Base-by-base conservation (phyloP, 1,140 invertebrate genomes). In the Hydropsyche tenuis region DNA sequence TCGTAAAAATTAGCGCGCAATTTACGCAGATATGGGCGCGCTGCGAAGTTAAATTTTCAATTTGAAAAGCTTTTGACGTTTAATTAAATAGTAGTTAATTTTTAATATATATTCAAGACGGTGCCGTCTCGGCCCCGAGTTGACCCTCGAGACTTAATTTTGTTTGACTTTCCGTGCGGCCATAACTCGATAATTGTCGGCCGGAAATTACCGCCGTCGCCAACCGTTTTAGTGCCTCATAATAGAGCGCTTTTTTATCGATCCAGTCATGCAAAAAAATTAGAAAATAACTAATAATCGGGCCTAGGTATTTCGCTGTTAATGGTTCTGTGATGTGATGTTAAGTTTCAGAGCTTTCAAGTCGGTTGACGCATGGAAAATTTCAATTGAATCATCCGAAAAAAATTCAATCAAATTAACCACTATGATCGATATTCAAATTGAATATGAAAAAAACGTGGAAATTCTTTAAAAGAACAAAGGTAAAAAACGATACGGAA, bases 141-240 rank as follows among this genome's bases (percentile, higher is more conserved):
- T 60, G 56, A 60, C 56, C 56, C 56, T 27, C 23, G 12, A 60
- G 56, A 23, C 20, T 60, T 60, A 60, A 60, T 60, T 60, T 60
- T 60, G 56, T 60, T 60, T 60, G 56, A 60, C 56, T 60, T 60
- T 60, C 56, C 56, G 56, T 60, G 56, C 56, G 56, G 23, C 56
- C 56, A 60, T 60, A 60, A 60, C 56, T 60, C 56, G 56, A 60
- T 60, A 60, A 60, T 60, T 60, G 56, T 60, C 56, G 56, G 14
- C 56, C 56, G 56, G 56, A 60, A 60, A 60, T 60, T 60, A 27
- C 56, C 22, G 56, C 56, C 56, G 56, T 60, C 56, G 56, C 20
- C 56, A 20, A 60, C 56, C 56, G 56, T 27, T 60, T 60, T 60
- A 60, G 18, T 12, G 22, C 56, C 23, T 60, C 56, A 25, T 60